A percentile compares a stretch with the other conserved stretches of the same genome.
These are phyloP conservation scores for Corticium candelabrum DNA, from an alignment of 37 sponge, comb jelly and placozoan genomes.

Conservation along the genomic window DNA sequence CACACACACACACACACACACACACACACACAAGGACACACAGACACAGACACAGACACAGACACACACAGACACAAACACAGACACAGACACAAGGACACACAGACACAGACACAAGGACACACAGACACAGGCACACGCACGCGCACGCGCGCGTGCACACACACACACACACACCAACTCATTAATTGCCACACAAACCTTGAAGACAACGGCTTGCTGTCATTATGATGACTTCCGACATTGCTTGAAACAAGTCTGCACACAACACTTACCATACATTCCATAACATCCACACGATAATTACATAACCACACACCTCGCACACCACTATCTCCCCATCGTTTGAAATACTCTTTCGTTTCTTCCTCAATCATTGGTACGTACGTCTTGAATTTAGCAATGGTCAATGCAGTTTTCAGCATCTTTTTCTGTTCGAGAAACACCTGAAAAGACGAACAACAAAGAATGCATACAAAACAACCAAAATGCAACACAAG, in stretches of 20 bases:
- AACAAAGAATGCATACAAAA: background rate
- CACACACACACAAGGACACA: too few relatives aligned
- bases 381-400: conserved; percentile 56
- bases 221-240: conserved; percentile 73
- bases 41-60: too few relatives aligned
- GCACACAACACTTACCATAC: background rate
- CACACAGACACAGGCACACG: too few relatives aligned
- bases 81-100: too few relatives aligned
- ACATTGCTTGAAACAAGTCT: conserved; percentile 67
- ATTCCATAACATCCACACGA: too few relatives aligned
- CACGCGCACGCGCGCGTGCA: too few relatives aligned
- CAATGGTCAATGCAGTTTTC: conserved; percentile 61
- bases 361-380: conserved; percentile 67
- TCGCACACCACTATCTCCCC: conserved; percentile 54
- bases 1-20: conserved; percentile 16
- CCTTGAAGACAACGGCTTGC: conserved; percentile 81
- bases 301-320: too few relatives aligned
- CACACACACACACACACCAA: too few relatives aligned
- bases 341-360: conserved; percentile 49
- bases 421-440: conserved; percentile 86
- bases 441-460: conserved; percentile 39
- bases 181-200: too few relatives aligned
- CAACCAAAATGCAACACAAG: background rate
- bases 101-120: too few relatives aligned
- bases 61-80: too few relatives aligned